Evolutionary conservation across 2,113 vertebrate genomes (phyloP).

Genomic region (Martes martes): DNA sequence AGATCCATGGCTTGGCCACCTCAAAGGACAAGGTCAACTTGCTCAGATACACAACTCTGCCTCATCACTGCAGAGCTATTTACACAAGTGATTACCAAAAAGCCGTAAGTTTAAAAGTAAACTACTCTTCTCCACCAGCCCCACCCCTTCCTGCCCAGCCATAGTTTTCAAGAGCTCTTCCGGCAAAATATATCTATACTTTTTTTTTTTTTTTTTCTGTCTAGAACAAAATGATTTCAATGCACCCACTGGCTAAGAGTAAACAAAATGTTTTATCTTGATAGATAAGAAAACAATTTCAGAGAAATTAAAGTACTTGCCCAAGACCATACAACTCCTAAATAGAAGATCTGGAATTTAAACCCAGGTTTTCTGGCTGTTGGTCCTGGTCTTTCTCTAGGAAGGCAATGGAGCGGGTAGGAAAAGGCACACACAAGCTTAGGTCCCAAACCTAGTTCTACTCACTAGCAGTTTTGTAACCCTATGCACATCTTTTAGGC

Average conservation of each 20-base stretch:
- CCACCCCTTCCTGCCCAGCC: neutral
- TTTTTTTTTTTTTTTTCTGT: neutral
- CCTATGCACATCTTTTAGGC: neutral
- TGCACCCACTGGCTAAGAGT: neutral
- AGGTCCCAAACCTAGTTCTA: neutral
- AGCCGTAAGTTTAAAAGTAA: neutral
- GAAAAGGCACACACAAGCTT: neutral
- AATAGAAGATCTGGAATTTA: neutral
- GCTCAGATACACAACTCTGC: neutral
- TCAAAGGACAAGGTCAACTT: no score
- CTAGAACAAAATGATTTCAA: neutral
- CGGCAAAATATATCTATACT: neutral
- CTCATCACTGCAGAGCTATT: neutral
- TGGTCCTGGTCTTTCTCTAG: neutral
- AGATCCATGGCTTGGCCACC: neutral
- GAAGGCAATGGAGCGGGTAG: neutral
- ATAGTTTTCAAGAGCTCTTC: neutral
- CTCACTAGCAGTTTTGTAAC: neutral
- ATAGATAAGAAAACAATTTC: neutral
- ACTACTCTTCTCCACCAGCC: neutral
- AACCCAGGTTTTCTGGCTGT: neutral
- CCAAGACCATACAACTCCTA: neutral
- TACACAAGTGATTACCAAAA: neutral
- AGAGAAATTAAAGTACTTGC: neutral
- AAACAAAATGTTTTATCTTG: neutral